Evolutionary conservation across 2,888 invertebrate species (phyloP), one percentile per base, ranked within the genome.

Genomic region (Drosophila eohydei): DNA sequence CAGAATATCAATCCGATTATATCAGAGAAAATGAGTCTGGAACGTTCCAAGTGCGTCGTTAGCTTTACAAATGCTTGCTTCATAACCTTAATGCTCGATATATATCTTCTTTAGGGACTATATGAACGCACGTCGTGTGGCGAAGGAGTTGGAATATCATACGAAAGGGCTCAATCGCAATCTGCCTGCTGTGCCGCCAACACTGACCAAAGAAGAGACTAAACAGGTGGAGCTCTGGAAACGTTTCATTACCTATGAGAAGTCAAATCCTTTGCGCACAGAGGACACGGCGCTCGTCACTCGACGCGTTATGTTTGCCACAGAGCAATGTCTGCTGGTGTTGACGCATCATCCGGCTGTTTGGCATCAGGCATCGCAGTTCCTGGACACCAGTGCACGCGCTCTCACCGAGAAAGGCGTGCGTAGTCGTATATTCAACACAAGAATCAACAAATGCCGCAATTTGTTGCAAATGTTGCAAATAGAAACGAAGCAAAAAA

Each of bases 171-270:
- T 99, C 2, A 99, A 99, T 92, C 94, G 98, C 60, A 98, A 98
- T 93, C 95, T 97, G 86, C 99, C 99, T 0, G 98, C 99, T 57
- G 96, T 99, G 1, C 99, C 99, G n/a, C 99, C 99, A 0, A 96
- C 96, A 12, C 95, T 97, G 32, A 96, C 96, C 70, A 95, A 96
- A 9, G 98, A 98, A 91, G 98, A 98, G 94, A 94, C 96, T 74
- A 97, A 98, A 94, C 98, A 98, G 95, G 98, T 99, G 68, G 99
- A 99, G 78, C 93, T 99, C 9, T 99, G 99, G 99, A 99, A 99
- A 93, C 99, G 98, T 91, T 99, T 99, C 92, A 99, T 99, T 81
- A 94, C 95, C 0, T 99, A 99, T 97, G 99, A 99, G 93, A 97
- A 99, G 66, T 95, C 96, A 34, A 99, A 99, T 94, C 99, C 99